These are phyloP conservation scores for Ectropis crepuscularia DNA, from an alignment of 2,888 invertebrate genomes.

Conservation along the genomic window DNA sequence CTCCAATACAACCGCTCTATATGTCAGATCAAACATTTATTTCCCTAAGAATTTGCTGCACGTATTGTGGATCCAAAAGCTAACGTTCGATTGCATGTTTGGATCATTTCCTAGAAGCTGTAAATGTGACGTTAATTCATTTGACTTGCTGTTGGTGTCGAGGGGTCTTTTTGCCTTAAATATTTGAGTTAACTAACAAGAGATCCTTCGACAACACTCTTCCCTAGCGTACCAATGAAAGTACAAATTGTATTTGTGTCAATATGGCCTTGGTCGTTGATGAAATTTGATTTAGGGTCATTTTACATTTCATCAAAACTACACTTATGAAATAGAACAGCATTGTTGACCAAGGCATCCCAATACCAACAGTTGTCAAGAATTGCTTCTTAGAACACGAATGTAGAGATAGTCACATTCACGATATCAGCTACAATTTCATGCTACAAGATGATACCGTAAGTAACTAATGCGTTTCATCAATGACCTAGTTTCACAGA, in stretches of 20 bases:
- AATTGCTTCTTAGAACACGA: constrained; percentile 35
- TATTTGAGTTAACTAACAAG: constrained; percentile 59
- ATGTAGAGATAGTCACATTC: constrained; percentile 38
- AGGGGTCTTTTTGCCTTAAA: constrained; percentile 64
- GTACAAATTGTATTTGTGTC: constrained; percentile 46
- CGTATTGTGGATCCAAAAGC: constrained; percentile 59
- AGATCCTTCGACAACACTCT: constrained; percentile 72
- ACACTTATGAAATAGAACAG: constrained; percentile 1
- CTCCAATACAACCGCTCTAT: too few species aligned
- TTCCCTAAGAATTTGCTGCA: too few species aligned
- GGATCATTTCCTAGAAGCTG: constrained; percentile 44
- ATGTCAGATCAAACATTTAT: too few species aligned
- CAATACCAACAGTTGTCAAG: constrained; percentile 23
- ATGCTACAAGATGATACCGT: constrained; percentile 35
- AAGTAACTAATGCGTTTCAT: constrained; percentile 40
- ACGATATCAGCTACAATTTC: constrained; percentile 29
- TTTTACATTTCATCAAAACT: constrained; percentile 13
- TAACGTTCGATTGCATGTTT: constrained; percentile 60
- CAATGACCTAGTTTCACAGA: constrained; percentile 38
- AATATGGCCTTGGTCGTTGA: constrained; percentile 41
- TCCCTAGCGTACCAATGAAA: constrained; percentile 45
- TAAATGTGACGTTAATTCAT: constrained; percentile 75
- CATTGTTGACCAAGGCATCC: constrained; percentile 24
- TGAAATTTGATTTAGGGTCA: constrained; percentile 35
- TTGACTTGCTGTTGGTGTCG: constrained; percentile 82